phyloP scores from a whole-genome alignment of 1,140 invertebrate genomes.

The Lutraria rhynchaena region DNA sequence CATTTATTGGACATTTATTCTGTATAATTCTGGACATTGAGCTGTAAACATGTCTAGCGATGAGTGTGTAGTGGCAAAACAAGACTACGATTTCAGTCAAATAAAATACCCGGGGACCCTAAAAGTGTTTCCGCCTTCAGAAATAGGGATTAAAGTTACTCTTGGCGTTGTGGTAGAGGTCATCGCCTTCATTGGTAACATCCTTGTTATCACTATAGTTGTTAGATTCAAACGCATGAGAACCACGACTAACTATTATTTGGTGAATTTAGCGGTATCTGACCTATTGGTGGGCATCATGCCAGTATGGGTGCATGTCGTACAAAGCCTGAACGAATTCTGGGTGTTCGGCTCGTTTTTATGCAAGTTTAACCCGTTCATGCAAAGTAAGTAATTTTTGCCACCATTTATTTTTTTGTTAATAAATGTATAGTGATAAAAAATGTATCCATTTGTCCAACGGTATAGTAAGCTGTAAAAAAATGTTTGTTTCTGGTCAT shows the following conservation, averaged over 20 bases:
- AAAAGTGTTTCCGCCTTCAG: slow-evolving; percentile 63
- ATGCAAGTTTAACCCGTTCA: slow-evolving; percentile 84
- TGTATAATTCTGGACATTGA: no score
- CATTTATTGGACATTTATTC: not conserved
- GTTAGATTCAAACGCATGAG: slow-evolving; percentile 81
- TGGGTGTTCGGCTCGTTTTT: slow-evolving; percentile 82
- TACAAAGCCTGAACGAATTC: slow-evolving; percentile 75
- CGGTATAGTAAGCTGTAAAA: no score
- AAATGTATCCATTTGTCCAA: no score
- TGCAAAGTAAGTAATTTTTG: slow-evolving; percentile 82
- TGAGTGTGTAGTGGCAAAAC: not conserved
- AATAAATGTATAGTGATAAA: no score
- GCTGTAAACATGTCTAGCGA: not conserved
- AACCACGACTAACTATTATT: slow-evolving; percentile 91
- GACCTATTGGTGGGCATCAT: slow-evolving; percentile 80
- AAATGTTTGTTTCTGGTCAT: no score
- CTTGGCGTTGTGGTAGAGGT: slow-evolving; percentile 66
- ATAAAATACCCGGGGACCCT: slow-evolving; percentile 56
- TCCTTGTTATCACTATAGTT: slow-evolving; percentile 75
- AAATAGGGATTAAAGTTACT: slow-evolving; percentile 71
- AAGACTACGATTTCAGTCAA: slow-evolving; percentile 52
- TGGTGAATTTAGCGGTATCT: slow-evolving; percentile 93
- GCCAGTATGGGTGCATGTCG: slow-evolving; percentile 81
- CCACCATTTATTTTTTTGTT: no score
- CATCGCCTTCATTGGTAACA: slow-evolving; percentile 75